phyloP scores from a whole-genome alignment of 2,113 vertebrate species.

The Mormyrus lacerda region DNA sequence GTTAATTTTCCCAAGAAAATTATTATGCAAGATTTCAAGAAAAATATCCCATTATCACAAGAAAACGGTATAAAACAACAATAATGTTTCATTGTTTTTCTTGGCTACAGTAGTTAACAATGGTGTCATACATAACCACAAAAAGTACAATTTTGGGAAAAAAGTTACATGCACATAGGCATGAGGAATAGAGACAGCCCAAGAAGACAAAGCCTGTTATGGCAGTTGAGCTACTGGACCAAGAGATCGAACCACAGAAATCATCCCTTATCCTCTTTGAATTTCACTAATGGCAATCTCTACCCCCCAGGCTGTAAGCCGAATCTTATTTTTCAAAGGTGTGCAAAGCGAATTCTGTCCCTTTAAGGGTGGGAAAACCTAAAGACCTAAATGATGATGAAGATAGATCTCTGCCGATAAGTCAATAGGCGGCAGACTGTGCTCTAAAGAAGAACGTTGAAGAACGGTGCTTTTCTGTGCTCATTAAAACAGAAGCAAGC shows the following conservation, averaged over 20 bases:
- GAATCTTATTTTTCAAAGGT: conserved; percentile 13
- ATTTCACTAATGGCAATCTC: not conserved
- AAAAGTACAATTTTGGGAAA: not conserved
- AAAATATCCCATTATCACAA: not conserved
- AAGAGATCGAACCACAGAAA: not conserved
- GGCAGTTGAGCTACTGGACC: not conserved
- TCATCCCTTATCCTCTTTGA: not conserved
- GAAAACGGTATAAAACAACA: not conserved
- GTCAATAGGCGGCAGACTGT: conserved; percentile 3
- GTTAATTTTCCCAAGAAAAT: not conserved
- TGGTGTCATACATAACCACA: not conserved
- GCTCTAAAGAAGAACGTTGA: not conserved
- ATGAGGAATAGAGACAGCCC: not conserved
- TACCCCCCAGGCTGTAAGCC: not conserved
- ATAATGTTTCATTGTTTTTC: not conserved
- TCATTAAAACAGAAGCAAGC: not conserved
- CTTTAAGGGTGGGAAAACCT: conserved; percentile 28
- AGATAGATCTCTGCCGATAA: conserved; percentile 17
- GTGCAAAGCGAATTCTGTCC: conserved; percentile 27
- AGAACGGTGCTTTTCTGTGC: not conserved
- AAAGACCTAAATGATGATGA: conserved; percentile 18
- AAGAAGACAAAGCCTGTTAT: not conserved
- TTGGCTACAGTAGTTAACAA: not conserved
- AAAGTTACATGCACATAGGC: not conserved
- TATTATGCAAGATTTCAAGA: not conserved